A percentile compares a stretch with the other conserved stretches of the same genome.
phyloP scores from a whole-genome alignment of 2,888 invertebrate species.

The Nomada goodeniana region DNA sequence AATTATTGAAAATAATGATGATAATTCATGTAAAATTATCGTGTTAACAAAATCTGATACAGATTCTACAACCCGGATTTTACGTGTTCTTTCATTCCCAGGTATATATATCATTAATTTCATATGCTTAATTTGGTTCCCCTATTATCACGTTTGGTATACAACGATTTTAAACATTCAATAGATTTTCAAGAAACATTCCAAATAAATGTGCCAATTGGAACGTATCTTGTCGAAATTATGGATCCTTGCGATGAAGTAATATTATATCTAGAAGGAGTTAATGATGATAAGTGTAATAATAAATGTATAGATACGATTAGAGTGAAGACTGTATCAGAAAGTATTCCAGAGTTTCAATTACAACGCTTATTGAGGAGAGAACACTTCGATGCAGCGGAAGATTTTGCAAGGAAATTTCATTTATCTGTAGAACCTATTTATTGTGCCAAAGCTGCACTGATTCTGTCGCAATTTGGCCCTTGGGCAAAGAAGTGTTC shows the following conservation, averaged over 20 bases:
- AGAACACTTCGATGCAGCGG: slow-evolving; percentile 85
- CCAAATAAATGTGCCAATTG: slow-evolving; percentile 75
- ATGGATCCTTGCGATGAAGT: slow-evolving; percentile 74
- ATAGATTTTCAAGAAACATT: slow-evolving; percentile 78
- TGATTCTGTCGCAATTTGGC: slow-evolving; percentile 79
- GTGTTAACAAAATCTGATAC: slow-evolving; percentile 63
- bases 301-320: slow-evolving; percentile 74
- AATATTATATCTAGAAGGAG: slow-evolving; percentile 80
- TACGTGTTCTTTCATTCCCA: slow-evolving; percentile 76
- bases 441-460: slow-evolving; percentile 83
- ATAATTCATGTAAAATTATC: slow-evolving; percentile 72
- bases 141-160: slow-evolving; percentile 21
- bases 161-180: slow-evolving; percentile 30
- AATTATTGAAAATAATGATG: slow-evolving; percentile 70
- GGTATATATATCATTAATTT: slow-evolving; percentile 65
- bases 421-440: slow-evolving; percentile 82
- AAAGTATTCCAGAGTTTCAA: slow-evolving; percentile 84
- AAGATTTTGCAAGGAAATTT: slow-evolving; percentile 84
- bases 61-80: slow-evolving; percentile 37
- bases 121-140: neutral
- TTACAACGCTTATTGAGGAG: slow-evolving; percentile 84
- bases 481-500: slow-evolving; percentile 72
- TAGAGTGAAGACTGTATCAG: slow-evolving; percentile 80
- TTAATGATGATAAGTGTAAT: slow-evolving; percentile 41
- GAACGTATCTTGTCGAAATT: slow-evolving; percentile 77